Percentiles rank a stretch among this genome's conserved stretches.
Evolutionary conservation across 1,140 invertebrate genomes (phyloP).

Genomic region (Babylonia areolata): DNA sequence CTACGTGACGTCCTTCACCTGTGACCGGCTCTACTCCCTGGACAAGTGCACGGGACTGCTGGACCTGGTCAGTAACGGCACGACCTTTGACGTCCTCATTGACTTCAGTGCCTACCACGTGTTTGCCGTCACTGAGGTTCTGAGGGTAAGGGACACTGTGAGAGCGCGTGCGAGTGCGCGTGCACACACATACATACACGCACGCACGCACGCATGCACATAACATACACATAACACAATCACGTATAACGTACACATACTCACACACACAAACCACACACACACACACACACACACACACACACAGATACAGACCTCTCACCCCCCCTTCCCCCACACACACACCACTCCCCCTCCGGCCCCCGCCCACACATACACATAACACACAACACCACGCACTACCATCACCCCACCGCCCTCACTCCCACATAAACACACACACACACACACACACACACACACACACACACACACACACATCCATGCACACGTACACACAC

Average conservation of each 20-base stretch:
- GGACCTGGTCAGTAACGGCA: conserved; percentile 52
- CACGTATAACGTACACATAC: background rate
- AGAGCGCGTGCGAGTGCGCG: background rate
- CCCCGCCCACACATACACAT: no score
- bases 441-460: background rate
- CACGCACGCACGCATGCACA: background rate
- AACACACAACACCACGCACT: background rate
- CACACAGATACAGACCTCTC: background rate
- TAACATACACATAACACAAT: background rate
- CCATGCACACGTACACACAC: background rate
- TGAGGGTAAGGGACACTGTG: conserved; percentile 40
- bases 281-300: background rate
- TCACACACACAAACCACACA: background rate
- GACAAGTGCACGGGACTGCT: conserved; percentile 68
- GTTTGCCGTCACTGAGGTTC: conserved; percentile 68
- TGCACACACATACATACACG: background rate
- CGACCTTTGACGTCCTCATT: conserved; percentile 74
- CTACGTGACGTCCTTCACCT: conserved; percentile 68
- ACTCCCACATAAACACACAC: background rate
- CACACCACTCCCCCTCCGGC: background rate
- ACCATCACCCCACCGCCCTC: no score
- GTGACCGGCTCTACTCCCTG: conserved; percentile 74
- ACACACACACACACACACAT: background rate
- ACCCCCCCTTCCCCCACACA: background rate
- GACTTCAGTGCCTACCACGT: conserved; percentile 77